A percentile compares a stretch with the other conserved stretches of the same genome.
phyloP scores from a whole-genome alignment of 2,797 vertebrate genomes.

The Gallinago nigripennis region DNA sequence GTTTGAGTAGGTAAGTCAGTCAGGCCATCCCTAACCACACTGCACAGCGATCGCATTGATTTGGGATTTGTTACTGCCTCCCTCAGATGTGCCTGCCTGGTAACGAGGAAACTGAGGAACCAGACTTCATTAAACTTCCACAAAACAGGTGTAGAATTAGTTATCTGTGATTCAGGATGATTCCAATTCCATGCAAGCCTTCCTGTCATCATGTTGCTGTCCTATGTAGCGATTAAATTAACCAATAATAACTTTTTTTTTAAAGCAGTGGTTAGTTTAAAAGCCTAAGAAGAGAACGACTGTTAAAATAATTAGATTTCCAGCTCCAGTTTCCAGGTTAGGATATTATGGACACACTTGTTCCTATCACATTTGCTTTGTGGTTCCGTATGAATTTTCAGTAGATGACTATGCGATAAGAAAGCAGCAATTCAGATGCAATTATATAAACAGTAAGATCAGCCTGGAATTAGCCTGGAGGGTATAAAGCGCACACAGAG shows the following conservation, averaged over 20 bases:
- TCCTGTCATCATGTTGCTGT: neutral
- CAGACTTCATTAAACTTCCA: neutral
- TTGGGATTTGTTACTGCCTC: neutral
- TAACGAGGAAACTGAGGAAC: neutral
- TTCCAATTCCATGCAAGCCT: neutral
- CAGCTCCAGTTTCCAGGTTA: conserved; percentile 71
- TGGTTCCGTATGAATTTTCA: conserved; percentile 80
- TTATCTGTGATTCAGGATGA: neutral
- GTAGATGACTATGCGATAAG: conserved; percentile 78
- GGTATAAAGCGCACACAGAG: conserved; percentile 75
- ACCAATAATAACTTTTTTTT: conserved; percentile 43
- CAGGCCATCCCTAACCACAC: neutral
- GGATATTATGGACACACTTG: conserved; percentile 66
- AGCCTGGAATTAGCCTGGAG: conserved; percentile 74
- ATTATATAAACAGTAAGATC: conserved; percentile 79
- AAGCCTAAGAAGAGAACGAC: conserved; percentile 42
- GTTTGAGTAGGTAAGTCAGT: neutral
- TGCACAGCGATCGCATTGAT: neutral
- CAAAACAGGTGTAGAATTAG: neutral
- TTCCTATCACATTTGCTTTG: conserved; percentile 74
- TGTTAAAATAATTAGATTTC: conserved; percentile 70
- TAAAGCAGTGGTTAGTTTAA: conserved; percentile 64
- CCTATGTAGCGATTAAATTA: neutral
- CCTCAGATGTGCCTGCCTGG: neutral
- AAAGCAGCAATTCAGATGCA: conserved; percentile 75